A percentile compares a stretch with the other conserved stretches of the same genome.
phyloP scores from a whole-genome alignment of 2,888 invertebrate species.

The Colletes collaris region DNA sequence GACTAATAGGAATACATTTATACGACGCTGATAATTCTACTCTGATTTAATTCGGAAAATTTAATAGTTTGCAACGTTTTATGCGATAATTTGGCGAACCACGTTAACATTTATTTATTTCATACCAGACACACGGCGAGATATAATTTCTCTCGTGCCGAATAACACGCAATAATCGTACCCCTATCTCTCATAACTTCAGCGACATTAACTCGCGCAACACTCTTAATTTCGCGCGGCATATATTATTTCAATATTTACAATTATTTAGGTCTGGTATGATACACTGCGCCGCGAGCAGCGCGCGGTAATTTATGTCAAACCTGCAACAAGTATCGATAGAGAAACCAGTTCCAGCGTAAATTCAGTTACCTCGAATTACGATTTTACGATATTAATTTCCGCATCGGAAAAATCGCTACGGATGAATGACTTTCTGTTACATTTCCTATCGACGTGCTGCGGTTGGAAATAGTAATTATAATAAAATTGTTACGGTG shows the following conservation, averaged over 20 bases:
- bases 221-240: not conserved
- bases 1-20: too few species aligned
- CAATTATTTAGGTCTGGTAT: not conserved
- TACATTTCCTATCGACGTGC: too few species aligned
- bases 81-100: too few species aligned
- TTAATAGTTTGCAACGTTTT: too few species aligned
- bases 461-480: too few species aligned
- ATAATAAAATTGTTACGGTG: too few species aligned
- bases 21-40: too few species aligned
- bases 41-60: too few species aligned
- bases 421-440: not conserved
- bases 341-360: too few species aligned
- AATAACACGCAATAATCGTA: not conserved
- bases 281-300: not conserved
- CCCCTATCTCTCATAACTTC: not conserved
- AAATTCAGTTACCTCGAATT: not conserved
- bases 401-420: not conserved
- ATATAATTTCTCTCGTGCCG: too few species aligned
- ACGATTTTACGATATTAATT: not conserved
- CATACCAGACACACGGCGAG: too few species aligned
- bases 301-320: conserved; percentile 1
- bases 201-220: not conserved
- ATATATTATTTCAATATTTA: not conserved
- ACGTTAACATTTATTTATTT: too few species aligned
- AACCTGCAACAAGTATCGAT: not conserved